Evolutionary conservation across 2,113 vertebrate species (phyloP).

Genomic region (Myodes glareolus): DNA sequence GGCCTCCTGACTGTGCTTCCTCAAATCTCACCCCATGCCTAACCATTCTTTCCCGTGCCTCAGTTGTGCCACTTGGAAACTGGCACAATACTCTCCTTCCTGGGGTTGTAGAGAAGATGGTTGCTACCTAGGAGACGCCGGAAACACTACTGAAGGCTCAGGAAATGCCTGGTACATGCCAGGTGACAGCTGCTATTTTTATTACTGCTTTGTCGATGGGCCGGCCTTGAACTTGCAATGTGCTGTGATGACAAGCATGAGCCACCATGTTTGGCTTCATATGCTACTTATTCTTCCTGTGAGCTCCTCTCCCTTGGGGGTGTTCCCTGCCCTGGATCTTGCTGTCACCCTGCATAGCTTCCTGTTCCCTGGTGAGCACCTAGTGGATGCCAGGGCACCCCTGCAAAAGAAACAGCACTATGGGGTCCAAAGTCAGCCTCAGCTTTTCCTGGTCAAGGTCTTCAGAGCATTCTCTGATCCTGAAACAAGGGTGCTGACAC

Average conservation of each 20-base stretch:
- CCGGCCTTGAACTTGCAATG: background rate
- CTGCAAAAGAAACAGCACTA: background rate
- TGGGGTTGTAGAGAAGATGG: background rate
- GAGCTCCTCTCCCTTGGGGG: background rate
- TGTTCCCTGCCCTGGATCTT: background rate
- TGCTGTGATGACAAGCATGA: background rate
- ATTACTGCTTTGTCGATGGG: background rate
- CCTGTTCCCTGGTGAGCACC: background rate
- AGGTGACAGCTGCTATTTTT: background rate
- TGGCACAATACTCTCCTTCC: background rate
- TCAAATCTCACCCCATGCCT: background rate
- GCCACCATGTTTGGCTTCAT: background rate
- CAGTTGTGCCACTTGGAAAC: background rate
- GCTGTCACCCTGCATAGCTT: background rate
- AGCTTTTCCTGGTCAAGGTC: background rate
- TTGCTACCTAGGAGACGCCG: background rate
- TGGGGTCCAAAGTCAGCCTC: slow-evolving; percentile 18
- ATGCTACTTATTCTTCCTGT: background rate
- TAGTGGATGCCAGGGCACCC: background rate
- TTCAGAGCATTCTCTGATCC: background rate
- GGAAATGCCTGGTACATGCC: background rate
- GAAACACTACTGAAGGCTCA: fast-evolving
- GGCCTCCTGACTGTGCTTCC: background rate
- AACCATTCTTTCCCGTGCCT: background rate
- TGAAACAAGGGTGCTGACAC: background rate